Base-by-base conservation (phyloP, 2,797 vertebrate species). In the Falco rusticolus region DNA sequence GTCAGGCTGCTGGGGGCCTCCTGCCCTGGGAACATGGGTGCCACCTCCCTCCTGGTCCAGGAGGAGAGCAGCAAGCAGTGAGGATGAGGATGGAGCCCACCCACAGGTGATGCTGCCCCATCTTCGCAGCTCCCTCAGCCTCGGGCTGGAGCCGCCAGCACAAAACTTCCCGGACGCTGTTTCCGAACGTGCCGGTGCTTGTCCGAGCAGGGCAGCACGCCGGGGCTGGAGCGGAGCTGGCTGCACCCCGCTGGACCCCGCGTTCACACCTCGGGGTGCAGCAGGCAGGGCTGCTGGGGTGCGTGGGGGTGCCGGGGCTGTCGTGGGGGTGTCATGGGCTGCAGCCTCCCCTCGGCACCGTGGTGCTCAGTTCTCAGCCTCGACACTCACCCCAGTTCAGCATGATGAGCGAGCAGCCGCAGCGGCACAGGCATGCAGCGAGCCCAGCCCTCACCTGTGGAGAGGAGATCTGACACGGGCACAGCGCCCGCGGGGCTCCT, bases 81-180 rank as follows among this genome's bases (percentile, higher is more conserved):
- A 91, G 66, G 77, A 34, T 47, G 94, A 90, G 56, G 74, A 63
- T 60, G 70, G 39, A 68, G 57, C 84, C 43, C 84, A 45, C 16
- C n/a, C 29, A 16, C 10, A 43, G 37, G 45, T 3, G 9, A 18
- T 26, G 69, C 60, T 57, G 33, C 61, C 18, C 57, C 57, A 47
- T 61, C 33, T 71, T n/a, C 54, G 48, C 64, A 69, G 43, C 28
- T 86, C 28, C 47, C 2, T 11, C 70, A 60, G 59, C 45, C 69
- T 26, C 2, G 1, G 57, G 65, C 72, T 20, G 85, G 41, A 83
- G 19, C 50, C 22, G 11, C 22, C 45, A 7, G 39, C 37, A 33
- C 54, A 26, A 39, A 89, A 15, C 21, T 53, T 82, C 50, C 29
- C 0, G 0, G 11, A 25, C 3, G 1, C 43, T 1, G 0, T 11